Percentiles rank a stretch among this genome's conserved stretches.
Evolutionary conservation across 1,140 invertebrate genomes (phyloP).

Genomic region (Trachymyrmex septentrionalis): DNA sequence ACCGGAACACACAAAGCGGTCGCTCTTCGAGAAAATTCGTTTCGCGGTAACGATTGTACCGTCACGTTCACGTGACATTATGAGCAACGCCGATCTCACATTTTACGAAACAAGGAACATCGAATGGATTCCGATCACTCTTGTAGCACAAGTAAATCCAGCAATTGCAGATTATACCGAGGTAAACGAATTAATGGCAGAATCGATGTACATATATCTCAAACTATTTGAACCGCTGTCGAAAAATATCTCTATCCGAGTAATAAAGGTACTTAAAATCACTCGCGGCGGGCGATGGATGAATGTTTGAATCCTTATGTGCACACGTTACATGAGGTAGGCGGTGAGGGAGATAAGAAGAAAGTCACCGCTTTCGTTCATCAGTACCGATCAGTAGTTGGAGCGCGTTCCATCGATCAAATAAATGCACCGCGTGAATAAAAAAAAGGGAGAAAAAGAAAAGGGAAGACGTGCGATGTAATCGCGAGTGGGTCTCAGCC

Average conservation of each 20-base stretch:
- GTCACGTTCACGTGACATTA: slow-evolving; percentile 42
- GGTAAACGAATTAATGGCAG: background rate
- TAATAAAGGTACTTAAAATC: background rate
- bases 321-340: background rate
- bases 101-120: background rate
- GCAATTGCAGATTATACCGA: background rate
- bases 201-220: background rate
- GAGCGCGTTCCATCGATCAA: background rate
- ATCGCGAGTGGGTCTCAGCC: background rate
- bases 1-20: background rate
- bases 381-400: background rate
- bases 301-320: background rate
- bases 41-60: slow-evolving; percentile 30
- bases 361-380: background rate
- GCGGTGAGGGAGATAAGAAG: slow-evolving; percentile 29
- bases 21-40: slow-evolving; percentile 41
- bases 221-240: background rate
- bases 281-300: background rate
- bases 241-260: background rate
- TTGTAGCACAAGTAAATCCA: background rate
- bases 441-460: background rate
- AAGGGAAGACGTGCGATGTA: background rate
- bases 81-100: background rate
- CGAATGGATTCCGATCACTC: background rate
- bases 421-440: background rate